These are phyloP conservation scores for Tipula helvola DNA, from an alignment of 2,888 invertebrate genomes.

Conservation along the genomic window DNA sequence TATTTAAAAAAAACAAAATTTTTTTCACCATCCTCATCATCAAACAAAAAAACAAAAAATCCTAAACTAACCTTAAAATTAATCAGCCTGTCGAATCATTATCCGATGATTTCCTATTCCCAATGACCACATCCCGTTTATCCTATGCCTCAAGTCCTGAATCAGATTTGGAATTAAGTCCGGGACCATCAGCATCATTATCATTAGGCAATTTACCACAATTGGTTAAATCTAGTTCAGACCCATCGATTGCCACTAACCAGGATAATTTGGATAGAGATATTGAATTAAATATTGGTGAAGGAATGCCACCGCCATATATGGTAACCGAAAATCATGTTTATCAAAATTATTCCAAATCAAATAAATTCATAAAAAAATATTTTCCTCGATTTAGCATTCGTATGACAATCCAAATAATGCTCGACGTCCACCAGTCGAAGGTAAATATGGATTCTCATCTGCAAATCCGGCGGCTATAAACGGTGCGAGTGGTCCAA, in stretches of 20 bases:
- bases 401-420: slow-evolving; percentile 32
- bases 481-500: slow-evolving; percentile 29
- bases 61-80: slow-evolving; percentile 14
- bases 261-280: slow-evolving; percentile 69
- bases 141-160: slow-evolving; percentile 95
- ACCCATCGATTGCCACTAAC: slow-evolving; percentile 88
- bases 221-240: slow-evolving; percentile 75
- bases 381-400: slow-evolving; percentile 22
- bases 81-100: slow-evolving; percentile 88
- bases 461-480: slow-evolving; percentile 27
- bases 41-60: slow-evolving; percentile 17
- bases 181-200: slow-evolving; percentile 49
- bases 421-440: slow-evolving; percentile 36
- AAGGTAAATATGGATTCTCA: slow-evolving; percentile 53
- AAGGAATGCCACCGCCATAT: slow-evolving; percentile 70
- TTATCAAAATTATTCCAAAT: not conserved
- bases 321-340: slow-evolving; percentile 42
- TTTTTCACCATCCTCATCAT: slow-evolving; percentile 11
- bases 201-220: slow-evolving; percentile 44
- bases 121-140: slow-evolving; percentile 88
- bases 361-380: not conserved
- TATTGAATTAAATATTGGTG: slow-evolving; percentile 45
- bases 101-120: slow-evolving; percentile 97
- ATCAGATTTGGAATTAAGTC: slow-evolving; percentile 84
- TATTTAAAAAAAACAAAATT: not conserved